Evolutionary conservation across 1,140 invertebrate species (phyloP).

Genomic region (Phthorimaea operculella): DNA sequence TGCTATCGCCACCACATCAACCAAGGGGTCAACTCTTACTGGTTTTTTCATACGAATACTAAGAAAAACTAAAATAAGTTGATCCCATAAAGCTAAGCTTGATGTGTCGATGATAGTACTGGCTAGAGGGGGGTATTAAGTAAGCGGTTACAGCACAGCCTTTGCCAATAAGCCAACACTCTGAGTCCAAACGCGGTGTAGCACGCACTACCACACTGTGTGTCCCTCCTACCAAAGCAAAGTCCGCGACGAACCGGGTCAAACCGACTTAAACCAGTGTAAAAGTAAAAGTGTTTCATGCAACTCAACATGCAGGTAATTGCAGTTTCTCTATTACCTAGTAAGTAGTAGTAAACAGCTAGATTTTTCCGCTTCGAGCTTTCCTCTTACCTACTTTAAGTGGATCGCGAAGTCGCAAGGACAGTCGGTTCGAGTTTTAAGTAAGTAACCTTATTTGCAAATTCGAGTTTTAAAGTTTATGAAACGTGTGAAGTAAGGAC

Average conservation of each 20-base stretch:
- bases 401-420: neutral
- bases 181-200: constrained; percentile 33
- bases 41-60: too few species aligned
- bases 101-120: constrained; percentile 26
- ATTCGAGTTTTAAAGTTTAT: neutral
- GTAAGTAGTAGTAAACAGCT: too few species aligned
- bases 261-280: constrained; percentile 20
- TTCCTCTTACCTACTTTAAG: constrained; percentile 3
- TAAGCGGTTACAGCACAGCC: constrained; percentile 55
- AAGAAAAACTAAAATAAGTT: too few species aligned
- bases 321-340: constrained; percentile 9
- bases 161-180: constrained; percentile 40
- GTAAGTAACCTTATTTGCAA: neutral
- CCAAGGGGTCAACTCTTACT: too few species aligned
- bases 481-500: neutral
- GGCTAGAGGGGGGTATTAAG: constrained; percentile 41
- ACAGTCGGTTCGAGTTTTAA: neutral
- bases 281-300: constrained; percentile 43
- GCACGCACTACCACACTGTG: constrained; percentile 20
- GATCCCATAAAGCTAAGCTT: too few species aligned
- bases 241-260: constrained; percentile 30
- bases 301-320: constrained; percentile 37
- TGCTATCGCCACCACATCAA: too few species aligned
- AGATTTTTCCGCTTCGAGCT: too few species aligned
- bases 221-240: neutral